Evolutionary conservation across 2,888 invertebrate genomes (phyloP).

Genomic region (Eustalomyia histrio): DNA sequence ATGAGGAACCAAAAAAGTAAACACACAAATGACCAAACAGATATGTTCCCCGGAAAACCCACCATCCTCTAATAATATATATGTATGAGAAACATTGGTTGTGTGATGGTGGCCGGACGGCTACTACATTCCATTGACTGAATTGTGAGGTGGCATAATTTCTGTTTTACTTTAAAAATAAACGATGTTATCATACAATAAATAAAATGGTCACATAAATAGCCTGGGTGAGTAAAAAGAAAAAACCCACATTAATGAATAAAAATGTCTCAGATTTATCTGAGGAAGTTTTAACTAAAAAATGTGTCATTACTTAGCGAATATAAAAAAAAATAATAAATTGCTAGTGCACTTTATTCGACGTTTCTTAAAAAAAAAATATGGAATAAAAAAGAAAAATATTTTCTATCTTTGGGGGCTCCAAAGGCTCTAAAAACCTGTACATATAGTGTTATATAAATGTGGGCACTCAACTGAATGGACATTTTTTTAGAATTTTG

Average conservation of each 20-base stretch:
- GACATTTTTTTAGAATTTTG: no score
- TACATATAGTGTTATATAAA: no score
- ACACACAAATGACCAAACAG: not conserved
- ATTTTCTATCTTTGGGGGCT: no score
- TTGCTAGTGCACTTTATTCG: no score
- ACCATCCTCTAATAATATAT: not conserved
- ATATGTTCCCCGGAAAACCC: slow-evolving; percentile 24
- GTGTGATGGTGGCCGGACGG: slow-evolving; percentile 11
- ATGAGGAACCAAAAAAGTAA: not conserved
- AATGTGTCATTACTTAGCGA: not conserved
- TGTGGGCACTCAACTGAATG: no score
- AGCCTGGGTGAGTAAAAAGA: slow-evolving; percentile 4
- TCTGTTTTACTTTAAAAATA: slow-evolving; percentile 55
- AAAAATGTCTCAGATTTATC: slow-evolving; percentile 2
- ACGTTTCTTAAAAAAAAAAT: no score
- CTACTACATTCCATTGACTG: not conserved
- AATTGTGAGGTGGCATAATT: slow-evolving; percentile 17
- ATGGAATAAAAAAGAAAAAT: no score
- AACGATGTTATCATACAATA: slow-evolving; percentile 62
- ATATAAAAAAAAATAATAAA: no score
- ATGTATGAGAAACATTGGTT: not conserved
- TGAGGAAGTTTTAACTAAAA: not conserved
- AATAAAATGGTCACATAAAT: slow-evolving; percentile 43
- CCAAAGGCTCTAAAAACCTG: no score
- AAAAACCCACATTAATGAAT: slow-evolving; percentile 22